Percentiles rank a stretch among this genome's conserved stretches.
phyloP scores from a whole-genome alignment of 2,797 vertebrate genomes.

The Margarornis squamiger region DNA sequence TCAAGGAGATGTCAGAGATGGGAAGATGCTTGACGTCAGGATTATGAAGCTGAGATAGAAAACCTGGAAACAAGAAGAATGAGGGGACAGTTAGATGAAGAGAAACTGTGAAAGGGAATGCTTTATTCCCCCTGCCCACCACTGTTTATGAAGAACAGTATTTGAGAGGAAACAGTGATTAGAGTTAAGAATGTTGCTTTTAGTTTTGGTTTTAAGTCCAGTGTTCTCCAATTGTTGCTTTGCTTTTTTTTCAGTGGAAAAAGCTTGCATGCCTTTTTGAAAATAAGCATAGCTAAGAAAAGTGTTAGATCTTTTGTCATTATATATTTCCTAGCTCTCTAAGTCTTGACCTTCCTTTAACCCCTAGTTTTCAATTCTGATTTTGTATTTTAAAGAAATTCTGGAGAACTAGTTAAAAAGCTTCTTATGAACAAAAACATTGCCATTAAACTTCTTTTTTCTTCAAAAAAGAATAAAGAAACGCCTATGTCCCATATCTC shows the following conservation, averaged over 20 bases:
- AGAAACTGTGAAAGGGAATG: background rate
- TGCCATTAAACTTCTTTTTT: constrained; percentile 18
- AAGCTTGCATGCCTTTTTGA: background rate
- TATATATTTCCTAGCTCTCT: background rate
- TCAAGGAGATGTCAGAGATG: background rate
- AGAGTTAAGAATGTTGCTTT: background rate
- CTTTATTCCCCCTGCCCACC: background rate
- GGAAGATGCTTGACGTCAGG: background rate
- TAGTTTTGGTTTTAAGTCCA: constrained; percentile 8
- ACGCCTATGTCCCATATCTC: constrained; percentile 16
- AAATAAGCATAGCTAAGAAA: background rate
- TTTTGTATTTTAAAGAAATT: constrained; percentile 10
- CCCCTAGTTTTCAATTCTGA: background rate
- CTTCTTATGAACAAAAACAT: background rate
- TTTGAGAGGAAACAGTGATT: background rate
- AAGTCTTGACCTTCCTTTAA: constrained; percentile 13
- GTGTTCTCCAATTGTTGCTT: background rate
- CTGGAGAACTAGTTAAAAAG: constrained; percentile 29
- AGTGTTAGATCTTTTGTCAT: background rate
- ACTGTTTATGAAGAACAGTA: background rate
- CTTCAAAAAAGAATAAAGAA: constrained; percentile 15
- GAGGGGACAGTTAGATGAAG: background rate
- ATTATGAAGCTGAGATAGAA: background rate
- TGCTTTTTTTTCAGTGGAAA: background rate
- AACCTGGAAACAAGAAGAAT: background rate